phyloP scores from a whole-genome alignment of 1,140 invertebrate genomes.

The Ceratina australensis region DNA sequence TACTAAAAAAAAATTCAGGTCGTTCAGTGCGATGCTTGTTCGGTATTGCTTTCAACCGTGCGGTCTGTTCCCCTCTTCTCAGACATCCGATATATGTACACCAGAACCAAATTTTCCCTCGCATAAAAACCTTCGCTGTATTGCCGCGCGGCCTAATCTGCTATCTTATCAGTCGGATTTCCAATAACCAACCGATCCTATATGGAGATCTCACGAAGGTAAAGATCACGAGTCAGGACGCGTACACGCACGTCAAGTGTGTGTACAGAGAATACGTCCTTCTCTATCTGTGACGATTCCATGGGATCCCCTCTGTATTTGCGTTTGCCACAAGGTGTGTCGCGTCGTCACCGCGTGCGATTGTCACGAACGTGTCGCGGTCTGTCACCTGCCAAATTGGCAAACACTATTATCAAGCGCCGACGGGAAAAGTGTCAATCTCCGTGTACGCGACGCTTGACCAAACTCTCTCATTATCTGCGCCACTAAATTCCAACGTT shows the following conservation, averaged over 20 bases:
- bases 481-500: conserved; percentile 15
- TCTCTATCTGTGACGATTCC: conserved; percentile 51
- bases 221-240: conserved; percentile 45
- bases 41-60: too few species aligned
- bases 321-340: conserved; percentile 70
- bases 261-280: conserved; percentile 51
- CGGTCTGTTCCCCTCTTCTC: not conserved
- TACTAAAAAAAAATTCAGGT: too few species aligned
- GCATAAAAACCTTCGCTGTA: conserved; percentile 8
- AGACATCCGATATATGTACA: not conserved
- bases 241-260: conserved; percentile 51
- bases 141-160: conserved; percentile 27
- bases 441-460: conserved; percentile 16
- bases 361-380: conserved; percentile 52
- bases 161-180: conserved; percentile 43
- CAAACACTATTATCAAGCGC: conserved; percentile 62
- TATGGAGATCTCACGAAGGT: conserved; percentile 55
- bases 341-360: conserved; percentile 51
- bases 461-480: not conserved
- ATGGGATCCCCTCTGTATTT: conserved; percentile 60
- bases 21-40: too few species aligned
- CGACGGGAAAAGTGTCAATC: conserved; percentile 24
- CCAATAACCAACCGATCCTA: conserved; percentile 50
- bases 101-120: conserved; percentile 21
- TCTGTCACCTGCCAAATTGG: conserved; percentile 69